Evolutionary conservation across 2,888 invertebrate species (phyloP).

Genomic region (Habroteleia sp.): DNA sequence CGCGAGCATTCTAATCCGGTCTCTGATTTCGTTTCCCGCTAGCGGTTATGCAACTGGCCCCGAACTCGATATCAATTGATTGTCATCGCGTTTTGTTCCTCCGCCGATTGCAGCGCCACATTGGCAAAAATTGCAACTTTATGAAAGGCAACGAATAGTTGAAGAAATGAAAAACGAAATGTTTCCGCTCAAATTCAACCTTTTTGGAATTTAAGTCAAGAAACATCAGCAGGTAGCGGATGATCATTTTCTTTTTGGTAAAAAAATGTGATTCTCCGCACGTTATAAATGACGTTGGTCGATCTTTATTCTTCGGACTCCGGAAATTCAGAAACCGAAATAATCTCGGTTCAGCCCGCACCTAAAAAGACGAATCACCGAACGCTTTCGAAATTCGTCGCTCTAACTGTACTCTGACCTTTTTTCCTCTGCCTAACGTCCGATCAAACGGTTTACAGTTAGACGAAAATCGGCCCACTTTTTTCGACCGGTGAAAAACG

Average conservation of each 20-base stretch:
- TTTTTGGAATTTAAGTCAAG: too few species aligned
- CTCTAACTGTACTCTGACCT: constrained; percentile 58
- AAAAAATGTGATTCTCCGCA: too few species aligned
- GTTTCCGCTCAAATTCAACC: too few species aligned
- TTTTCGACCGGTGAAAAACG: constrained; percentile 13
- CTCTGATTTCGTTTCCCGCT: constrained; percentile 73
- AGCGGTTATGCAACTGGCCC: constrained; percentile 61
- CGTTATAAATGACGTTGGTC: too few species aligned
- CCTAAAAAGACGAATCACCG: constrained; percentile 49
- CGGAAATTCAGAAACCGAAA: constrained; percentile 5
- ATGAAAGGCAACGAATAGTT: too few species aligned
- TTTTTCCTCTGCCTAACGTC: constrained; percentile 41
- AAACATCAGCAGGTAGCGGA: too few species aligned
- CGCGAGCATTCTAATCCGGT: constrained; percentile 73
- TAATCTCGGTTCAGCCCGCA: not conserved
- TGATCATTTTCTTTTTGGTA: too few species aligned
- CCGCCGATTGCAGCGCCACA: not conserved
- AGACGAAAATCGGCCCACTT: constrained; percentile 52
- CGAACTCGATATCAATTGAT: constrained; percentile 32
- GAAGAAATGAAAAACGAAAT: too few species aligned
- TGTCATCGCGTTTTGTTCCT: constrained; percentile 17
- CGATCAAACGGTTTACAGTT: constrained; percentile 59
- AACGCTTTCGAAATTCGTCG: constrained; percentile 55
- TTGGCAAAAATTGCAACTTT: constrained; percentile 7
- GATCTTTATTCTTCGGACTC: not conserved